Evolutionary conservation across 1,140 invertebrate genomes (phyloP).

Genomic region (Drosophila neocordata): DNA sequence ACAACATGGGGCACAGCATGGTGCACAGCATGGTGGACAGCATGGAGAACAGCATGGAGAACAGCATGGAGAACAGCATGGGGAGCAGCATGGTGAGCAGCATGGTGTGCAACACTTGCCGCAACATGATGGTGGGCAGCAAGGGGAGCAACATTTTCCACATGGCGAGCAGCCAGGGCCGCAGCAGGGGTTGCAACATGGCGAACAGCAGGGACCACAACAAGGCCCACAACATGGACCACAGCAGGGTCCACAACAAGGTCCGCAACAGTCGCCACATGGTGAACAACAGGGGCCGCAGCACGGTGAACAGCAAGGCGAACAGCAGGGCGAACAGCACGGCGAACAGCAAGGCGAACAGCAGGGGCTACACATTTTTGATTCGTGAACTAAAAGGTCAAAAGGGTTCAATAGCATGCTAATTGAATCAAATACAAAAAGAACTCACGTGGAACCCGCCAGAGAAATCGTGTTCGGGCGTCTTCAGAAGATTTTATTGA

Average conservation of each 20-base stretch:
- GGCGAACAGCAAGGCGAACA: slow-evolving; percentile 23
- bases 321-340: slow-evolving; percentile 30
- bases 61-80: slow-evolving; percentile 39
- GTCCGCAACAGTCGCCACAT: slow-evolving; percentile 28
- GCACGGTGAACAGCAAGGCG: slow-evolving; percentile 15
- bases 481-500: slow-evolving; percentile 36
- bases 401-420: background rate
- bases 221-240: slow-evolving; percentile 39
- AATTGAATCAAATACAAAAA: background rate
- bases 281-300: slow-evolving; percentile 33
- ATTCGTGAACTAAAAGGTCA: slow-evolving; percentile 24
- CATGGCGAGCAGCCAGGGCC: slow-evolving; percentile 22
- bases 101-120: slow-evolving; percentile 5
- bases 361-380: slow-evolving; percentile 62
- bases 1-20: slow-evolving; percentile 35
- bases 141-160: slow-evolving; percentile 24
- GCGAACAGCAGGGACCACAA: slow-evolving; percentile 35
- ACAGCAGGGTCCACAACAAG: slow-evolving; percentile 41
- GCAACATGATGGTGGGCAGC: slow-evolving; percentile 26
- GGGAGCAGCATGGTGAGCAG: slow-evolving; percentile 25
- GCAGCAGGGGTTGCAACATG: slow-evolving; percentile 35
- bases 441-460: slow-evolving; percentile 55
- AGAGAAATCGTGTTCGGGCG: slow-evolving; percentile 51
- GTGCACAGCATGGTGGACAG: slow-evolving; percentile 28
- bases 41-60: slow-evolving; percentile 28